Base-by-base conservation (phyloP, 2,113 vertebrate species). In the Pseudonaja textilis region DNA sequence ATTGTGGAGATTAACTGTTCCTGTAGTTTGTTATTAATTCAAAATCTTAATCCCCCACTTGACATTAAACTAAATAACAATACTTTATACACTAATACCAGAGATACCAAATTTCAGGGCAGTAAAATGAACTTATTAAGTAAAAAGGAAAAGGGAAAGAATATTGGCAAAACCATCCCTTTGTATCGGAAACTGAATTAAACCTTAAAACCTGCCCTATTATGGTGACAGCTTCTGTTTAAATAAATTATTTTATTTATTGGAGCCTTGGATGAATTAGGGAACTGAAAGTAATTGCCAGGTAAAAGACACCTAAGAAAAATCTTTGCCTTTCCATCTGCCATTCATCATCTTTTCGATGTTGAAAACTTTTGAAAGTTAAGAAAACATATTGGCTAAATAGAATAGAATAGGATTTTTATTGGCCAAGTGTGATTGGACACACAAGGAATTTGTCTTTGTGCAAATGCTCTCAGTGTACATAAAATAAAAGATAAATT, bases 1-100 rank as follows among this genome's bases (percentile, higher is more conserved):
- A 92, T 94, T 96, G 94, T 91, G 95, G 93, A 94, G 95, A 96
- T 94, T 55, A 89, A 64, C 54, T 94, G 93, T 94, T 93, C 93
- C 29, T n/a, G 3, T 95, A 93, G 87, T 93, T 96, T 91, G 2
- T 57, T 95, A 85, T 85, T 94, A 89, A 0, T 90, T 94, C 94
- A 90, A 95, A 95, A 92, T 91, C 69, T 95, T 90, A 95, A 95
- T 96, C 94, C 42, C 47, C 93, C 92, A 56, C 64, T 39, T 94
- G 93, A 55, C 93, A 95, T 94, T 95, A 91, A 91, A 93, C 91
- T 89, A 34, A 59, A 86, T 93, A 94, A 64, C 39, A 9, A 87
- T 55, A 87, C 69, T 93, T 94, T 91, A 69, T 90, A 90, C 0
- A 26, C 5, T 91, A 93, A 22, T 14, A 90, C 93, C 87, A 59